Conservation (phyloP, 2,797 vertebrate genomes). For the Anniella stebbinsi region DNA sequence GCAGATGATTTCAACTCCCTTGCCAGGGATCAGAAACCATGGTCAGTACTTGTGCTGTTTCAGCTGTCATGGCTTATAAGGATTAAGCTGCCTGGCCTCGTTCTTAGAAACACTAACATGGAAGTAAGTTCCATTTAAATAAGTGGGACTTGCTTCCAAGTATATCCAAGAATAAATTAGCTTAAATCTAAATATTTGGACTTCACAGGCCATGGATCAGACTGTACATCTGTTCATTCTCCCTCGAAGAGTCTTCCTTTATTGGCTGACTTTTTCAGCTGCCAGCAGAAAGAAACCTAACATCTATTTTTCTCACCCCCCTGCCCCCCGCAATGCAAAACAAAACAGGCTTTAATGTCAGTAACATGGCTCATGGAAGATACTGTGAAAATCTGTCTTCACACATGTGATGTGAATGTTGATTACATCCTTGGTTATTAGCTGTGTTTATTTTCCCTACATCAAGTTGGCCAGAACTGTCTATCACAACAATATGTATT, state of each 20-base stretch:
- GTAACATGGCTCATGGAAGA: slow-evolving; percentile 1
- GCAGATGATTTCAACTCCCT: neutral
- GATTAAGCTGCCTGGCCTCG: neutral
- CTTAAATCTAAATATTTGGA: slow-evolving; percentile 26
- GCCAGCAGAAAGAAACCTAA: slow-evolving; percentile 9
- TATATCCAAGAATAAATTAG: neutral
- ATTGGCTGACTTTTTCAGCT: slow-evolving; percentile 13
- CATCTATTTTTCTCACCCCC: neutral
- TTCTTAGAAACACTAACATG: slow-evolving; percentile 17
- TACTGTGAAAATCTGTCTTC: slow-evolving; percentile 24
- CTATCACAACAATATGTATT: neutral
- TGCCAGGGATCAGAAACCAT: slow-evolving; percentile 8
- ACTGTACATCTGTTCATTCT: slow-evolving; percentile 25
- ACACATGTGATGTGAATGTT: slow-evolving; percentile 9
- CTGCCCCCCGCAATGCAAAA: neutral
- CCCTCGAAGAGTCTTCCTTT: slow-evolving; percentile 1
- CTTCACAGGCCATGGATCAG: neutral
- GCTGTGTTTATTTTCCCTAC: slow-evolving; percentile 36
- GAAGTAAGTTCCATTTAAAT: slow-evolving; percentile 5
- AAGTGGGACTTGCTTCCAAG: neutral
- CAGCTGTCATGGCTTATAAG: slow-evolving; percentile 11
- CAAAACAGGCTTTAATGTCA: slow-evolving; percentile 26
- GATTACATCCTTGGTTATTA: neutral
- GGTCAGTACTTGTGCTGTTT: neutral
- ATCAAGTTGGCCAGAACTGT: neutral